phyloP scores from a whole-genome alignment of 2,113 vertebrate genomes.

The Rynchops niger region DNA sequence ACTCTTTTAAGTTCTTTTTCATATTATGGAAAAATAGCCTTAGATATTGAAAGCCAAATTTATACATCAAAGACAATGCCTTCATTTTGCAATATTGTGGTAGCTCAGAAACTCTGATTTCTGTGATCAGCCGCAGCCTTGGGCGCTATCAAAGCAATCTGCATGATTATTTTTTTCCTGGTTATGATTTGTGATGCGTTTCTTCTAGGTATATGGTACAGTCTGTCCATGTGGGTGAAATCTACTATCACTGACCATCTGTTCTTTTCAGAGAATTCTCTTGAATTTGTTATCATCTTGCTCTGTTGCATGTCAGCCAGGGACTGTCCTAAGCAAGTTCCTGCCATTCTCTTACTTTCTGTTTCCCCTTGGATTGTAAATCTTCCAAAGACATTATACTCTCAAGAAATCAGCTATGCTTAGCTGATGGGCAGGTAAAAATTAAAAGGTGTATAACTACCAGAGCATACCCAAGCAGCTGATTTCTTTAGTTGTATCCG shows the following conservation, averaged over 20 bases:
- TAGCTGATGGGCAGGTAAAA: background rate
- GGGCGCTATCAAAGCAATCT: background rate
- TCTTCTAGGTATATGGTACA: background rate
- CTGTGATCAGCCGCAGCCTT: background rate
- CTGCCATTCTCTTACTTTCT: background rate
- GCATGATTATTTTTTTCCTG: background rate
- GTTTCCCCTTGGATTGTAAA: background rate
- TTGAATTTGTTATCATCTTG: background rate
- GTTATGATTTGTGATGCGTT: background rate
- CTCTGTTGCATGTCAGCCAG: background rate
- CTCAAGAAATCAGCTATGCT: background rate
- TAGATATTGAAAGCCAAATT: background rate
- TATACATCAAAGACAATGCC: background rate
- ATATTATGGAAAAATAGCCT: background rate
- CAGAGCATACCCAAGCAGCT: background rate
- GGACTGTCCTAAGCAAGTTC: background rate
- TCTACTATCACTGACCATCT: background rate
- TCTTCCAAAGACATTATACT: background rate
- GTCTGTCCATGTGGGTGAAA: background rate
- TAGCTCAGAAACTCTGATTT: background rate
- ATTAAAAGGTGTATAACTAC: background rate
- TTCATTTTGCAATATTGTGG: background rate
- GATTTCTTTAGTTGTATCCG: background rate
- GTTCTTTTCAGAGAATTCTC: background rate
- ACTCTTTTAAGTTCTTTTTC: background rate